phyloP scores from a whole-genome alignment of 1,140 invertebrate genomes.

The Hermetia illucens region DNA sequence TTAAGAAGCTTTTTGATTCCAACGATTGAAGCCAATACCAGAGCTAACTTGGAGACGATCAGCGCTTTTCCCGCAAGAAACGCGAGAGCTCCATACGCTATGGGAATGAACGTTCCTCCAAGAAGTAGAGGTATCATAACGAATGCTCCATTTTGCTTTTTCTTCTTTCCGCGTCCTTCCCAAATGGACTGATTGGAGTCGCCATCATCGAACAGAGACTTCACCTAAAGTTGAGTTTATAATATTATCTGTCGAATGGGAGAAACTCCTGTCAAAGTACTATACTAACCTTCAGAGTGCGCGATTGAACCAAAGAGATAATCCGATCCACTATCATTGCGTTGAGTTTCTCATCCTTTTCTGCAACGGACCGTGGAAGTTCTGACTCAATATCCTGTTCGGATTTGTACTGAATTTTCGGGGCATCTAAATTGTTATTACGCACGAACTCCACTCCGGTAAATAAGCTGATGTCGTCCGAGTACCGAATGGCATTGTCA shows the following conservation, averaged over 20 bases:
- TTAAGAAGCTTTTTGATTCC: slow-evolving; percentile 67
- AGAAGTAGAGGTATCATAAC: slow-evolving; percentile 61
- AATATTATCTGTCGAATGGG: not conserved
- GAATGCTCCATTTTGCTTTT: slow-evolving; percentile 53
- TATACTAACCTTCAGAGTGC: slow-evolving; percentile 58
- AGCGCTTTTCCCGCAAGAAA: slow-evolving; percentile 68
- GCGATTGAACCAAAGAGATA: slow-evolving; percentile 53
- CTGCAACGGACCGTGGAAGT: slow-evolving; percentile 49
- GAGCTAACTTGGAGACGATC: slow-evolving; percentile 66
- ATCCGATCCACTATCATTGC: slow-evolving; percentile 58
- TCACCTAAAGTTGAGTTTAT: not conserved
- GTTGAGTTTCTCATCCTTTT: slow-evolving; percentile 57
- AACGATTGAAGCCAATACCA: slow-evolving; percentile 66
- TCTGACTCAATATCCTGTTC: slow-evolving; percentile 48
- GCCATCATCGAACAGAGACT: too few relatives aligned
- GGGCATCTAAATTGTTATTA: slow-evolving; percentile 35
- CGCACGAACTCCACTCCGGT: slow-evolving; percentile 53
- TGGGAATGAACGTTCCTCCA: slow-evolving; percentile 59
- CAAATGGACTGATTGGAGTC: too few relatives aligned
- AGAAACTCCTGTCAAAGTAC: not conserved
- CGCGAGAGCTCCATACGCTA: slow-evolving; percentile 63
- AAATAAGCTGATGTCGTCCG: slow-evolving; percentile 43
- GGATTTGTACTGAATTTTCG: slow-evolving; percentile 23
- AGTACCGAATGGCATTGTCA: slow-evolving; percentile 48
- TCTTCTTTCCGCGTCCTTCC: slow-evolving; percentile 31